Base-by-base conservation (phyloP, 2,113 vertebrate species). In the Panthera leo region DNA sequence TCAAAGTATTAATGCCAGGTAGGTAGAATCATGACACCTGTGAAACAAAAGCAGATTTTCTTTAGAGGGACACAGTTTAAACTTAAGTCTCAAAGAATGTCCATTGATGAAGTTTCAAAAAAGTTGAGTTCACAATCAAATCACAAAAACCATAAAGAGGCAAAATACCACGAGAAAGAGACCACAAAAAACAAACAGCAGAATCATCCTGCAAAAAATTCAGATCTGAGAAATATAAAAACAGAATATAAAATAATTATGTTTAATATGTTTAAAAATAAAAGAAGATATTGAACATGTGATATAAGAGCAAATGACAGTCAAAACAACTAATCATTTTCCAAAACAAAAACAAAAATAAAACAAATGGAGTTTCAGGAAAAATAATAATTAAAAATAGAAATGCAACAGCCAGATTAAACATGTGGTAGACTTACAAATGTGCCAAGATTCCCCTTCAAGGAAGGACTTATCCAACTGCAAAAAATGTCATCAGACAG, bases 211-310 rank as follows among this genome's bases (percentile, higher is more conserved):
- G 67, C n/a, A 27, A 65, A 45, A 70, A 45, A 61, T 19, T 45
- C 70, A 79, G 36, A 85, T 73, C 15, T 65, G n/a, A 36, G 29
- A 92, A 83, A 39, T 83, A 67, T 18, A 42, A 15, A 75, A 18
- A 53, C 27, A 53, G 27, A 75, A 67, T 88, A 88, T 95, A 55
- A 95, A 82, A 83, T 42, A 80, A 87, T 82, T 58, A n/a, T 79
- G 63, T 61, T 92, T 53, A 65, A 23, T 31, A 73, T 73, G 15
- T 71, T 71, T 63, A 48, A 68, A 63, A 95, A 36, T 67, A 65
- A 42, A 55, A 91, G 34, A 16, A 88, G 65, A 48, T 9, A 75
- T 39, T 55, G 11, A 45, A 82, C 82, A 6, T n/a, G 16, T 70
- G 63, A 67, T 65, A 12, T 55, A 92, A 83, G 21, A 87, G 25